phyloP scores from a whole-genome alignment of 2,797 vertebrate species.

The Aeoliscus strigatus region DNA sequence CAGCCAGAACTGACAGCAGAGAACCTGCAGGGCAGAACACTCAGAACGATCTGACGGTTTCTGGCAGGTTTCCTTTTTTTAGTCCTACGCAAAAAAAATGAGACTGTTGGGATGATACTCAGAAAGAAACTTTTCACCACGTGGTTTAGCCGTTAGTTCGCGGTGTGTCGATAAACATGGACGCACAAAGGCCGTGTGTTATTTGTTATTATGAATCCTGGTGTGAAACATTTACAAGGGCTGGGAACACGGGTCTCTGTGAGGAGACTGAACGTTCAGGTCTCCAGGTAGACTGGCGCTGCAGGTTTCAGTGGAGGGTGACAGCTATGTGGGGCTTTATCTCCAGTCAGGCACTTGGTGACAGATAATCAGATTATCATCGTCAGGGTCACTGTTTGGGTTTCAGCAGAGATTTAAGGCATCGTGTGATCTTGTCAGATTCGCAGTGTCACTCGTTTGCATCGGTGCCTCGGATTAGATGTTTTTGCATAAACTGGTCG shows the following conservation, averaged over 20 bases:
- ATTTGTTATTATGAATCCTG: constrained; percentile 16
- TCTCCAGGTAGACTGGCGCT: constrained; percentile 49
- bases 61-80: too few species aligned
- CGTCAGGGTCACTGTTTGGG: constrained; percentile 37
- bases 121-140: background rate
- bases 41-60: too few species aligned
- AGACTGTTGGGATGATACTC: background rate
- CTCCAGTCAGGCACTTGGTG: constrained; percentile 18
- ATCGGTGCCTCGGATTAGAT: background rate
- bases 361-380: constrained; percentile 50
- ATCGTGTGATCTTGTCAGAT: constrained; percentile 6
- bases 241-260: constrained; percentile 12
- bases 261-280: constrained; percentile 10
- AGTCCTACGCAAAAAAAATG: too few species aligned
- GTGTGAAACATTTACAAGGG: constrained; percentile 1
- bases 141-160: background rate
- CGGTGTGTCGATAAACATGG: background rate
- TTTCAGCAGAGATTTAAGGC: constrained; percentile 24
- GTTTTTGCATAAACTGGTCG: background rate
- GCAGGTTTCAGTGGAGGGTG: constrained; percentile 40
- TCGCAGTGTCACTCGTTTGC: constrained; percentile 1
- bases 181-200: background rate
- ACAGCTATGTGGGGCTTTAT: constrained; percentile 58
- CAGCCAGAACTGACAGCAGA: constrained; percentile 14
- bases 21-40: constrained; percentile 8